Evolutionary conservation across 2,888 invertebrate species (phyloP).

Genomic region (Chrysolina haemoptera): DNA sequence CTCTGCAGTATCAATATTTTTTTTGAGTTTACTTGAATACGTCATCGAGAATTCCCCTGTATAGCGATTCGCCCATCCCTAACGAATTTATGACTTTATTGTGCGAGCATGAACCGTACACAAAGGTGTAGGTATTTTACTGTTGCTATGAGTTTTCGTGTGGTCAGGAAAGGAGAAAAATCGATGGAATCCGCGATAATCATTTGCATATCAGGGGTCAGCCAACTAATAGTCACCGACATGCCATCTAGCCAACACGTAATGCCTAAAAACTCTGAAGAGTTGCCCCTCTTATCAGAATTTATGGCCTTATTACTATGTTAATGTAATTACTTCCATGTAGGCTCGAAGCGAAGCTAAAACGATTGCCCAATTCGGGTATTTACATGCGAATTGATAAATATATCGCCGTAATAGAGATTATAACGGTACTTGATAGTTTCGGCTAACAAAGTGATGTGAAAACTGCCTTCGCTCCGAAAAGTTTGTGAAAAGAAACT

Average conservation of each 20-base stretch:
- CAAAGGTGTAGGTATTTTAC: slow-evolving; percentile 12
- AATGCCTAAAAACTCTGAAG: slow-evolving; percentile 61
- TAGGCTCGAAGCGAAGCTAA: slow-evolving; percentile 37
- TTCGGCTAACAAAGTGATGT: neutral
- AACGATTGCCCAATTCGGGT: slow-evolving; percentile 29
- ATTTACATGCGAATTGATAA: slow-evolving; percentile 14
- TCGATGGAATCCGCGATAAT: slow-evolving; percentile 60
- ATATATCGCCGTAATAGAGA: neutral
- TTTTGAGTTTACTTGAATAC: neutral
- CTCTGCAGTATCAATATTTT: neutral
- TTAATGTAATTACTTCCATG: slow-evolving; percentile 61
- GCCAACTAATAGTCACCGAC: slow-evolving; percentile 60
- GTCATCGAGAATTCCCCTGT: neutral
- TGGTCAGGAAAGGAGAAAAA: slow-evolving; percentile 48
- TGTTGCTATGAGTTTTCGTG: slow-evolving; percentile 27
- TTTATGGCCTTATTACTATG: slow-evolving; percentile 63
- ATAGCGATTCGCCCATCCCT: neutral
- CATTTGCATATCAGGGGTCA: slow-evolving; percentile 61
- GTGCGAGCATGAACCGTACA: slow-evolving; percentile 9
- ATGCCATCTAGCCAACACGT: slow-evolving; percentile 63
- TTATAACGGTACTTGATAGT: neutral
- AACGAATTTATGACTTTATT: neutral
- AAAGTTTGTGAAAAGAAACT: neutral
- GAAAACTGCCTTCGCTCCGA: neutral
- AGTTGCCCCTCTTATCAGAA: slow-evolving; percentile 62